Evolutionary conservation across 2,797 vertebrate species (phyloP).

Genomic region (Allobates femoralis): DNA sequence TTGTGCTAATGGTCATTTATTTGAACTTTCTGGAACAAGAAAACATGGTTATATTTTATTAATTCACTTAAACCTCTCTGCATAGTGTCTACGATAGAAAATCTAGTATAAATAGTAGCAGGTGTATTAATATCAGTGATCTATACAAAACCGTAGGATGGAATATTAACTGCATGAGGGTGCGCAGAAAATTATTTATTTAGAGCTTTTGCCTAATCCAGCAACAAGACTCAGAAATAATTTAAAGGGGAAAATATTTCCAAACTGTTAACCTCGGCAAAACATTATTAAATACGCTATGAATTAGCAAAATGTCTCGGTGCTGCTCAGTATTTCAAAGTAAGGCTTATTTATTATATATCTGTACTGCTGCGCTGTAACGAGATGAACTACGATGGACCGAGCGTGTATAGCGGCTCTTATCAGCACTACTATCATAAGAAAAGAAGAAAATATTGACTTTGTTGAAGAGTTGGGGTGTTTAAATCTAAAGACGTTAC

Average conservation of each 20-base stretch:
- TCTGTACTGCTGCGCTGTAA: background rate
- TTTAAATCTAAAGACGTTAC: background rate
- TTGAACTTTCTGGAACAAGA: background rate
- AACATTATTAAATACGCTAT: background rate
- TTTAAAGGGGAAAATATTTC: conserved; percentile 32
- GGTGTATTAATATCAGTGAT: conserved; percentile 20
- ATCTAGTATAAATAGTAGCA: conserved; percentile 19
- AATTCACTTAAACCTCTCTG: conserved; percentile 1
- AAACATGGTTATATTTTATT: conserved; percentile 9
- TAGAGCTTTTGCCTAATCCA: background rate
- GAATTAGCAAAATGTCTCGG: conserved; percentile 10
- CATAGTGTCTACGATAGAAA: background rate
- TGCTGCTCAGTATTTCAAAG: background rate
- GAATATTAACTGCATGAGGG: conserved; percentile 10
- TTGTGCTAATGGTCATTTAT: conserved; percentile 30
- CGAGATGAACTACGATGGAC: background rate
- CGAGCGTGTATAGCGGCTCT: background rate
- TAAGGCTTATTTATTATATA: background rate
- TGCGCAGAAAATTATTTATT: conserved; percentile 37
- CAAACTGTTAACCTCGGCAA: conserved; percentile 18
- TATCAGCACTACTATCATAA: background rate
- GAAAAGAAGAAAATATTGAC: background rate
- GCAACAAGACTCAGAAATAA: conserved; percentile 23
- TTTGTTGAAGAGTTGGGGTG: background rate
- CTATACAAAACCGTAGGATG: conserved; percentile 24